Evolutionary conservation across 2,113 vertebrate genomes (phyloP).

Genomic region (Anoura caudifer): DNA sequence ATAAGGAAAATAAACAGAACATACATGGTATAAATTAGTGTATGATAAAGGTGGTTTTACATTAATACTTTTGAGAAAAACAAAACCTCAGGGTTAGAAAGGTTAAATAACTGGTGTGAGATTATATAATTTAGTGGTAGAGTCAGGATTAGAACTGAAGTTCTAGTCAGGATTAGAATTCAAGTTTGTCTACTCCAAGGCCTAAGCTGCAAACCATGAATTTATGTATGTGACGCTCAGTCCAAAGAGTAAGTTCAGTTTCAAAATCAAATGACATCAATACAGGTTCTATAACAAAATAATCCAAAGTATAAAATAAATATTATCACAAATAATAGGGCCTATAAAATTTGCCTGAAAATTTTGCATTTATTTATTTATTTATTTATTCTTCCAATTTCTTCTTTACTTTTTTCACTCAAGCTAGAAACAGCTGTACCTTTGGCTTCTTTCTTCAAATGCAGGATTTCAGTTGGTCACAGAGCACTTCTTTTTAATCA

Average conservation of each 20-base stretch:
- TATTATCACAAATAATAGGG: background rate
- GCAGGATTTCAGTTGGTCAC: constrained; percentile 81
- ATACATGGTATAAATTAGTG: background rate
- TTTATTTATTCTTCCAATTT: no score
- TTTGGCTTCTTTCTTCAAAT: constrained; percentile 93
- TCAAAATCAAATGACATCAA: constrained; percentile 24
- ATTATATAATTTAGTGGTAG: background rate
- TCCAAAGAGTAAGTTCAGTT: background rate
- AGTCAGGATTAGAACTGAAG: background rate
- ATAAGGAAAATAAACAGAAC: constrained; percentile 26
- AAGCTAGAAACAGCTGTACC: constrained; percentile 85
- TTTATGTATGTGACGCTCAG: background rate
- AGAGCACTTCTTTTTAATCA: constrained; percentile 76
- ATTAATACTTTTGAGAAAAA: background rate
- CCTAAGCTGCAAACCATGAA: background rate
- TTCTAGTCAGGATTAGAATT: background rate
- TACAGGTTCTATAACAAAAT: background rate
- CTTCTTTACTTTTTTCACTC: constrained; percentile 90
- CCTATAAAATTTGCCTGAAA: constrained; percentile 86
- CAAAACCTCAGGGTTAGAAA: background rate
- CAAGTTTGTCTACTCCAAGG: background rate
- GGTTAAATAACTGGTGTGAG: background rate
- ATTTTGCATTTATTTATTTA: no score
- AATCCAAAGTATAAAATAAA: background rate
- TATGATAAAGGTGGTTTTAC: background rate